Evolutionary conservation across 2,113 vertebrate genomes (phyloP).

Genomic region (Brevimyrus niger): DNA sequence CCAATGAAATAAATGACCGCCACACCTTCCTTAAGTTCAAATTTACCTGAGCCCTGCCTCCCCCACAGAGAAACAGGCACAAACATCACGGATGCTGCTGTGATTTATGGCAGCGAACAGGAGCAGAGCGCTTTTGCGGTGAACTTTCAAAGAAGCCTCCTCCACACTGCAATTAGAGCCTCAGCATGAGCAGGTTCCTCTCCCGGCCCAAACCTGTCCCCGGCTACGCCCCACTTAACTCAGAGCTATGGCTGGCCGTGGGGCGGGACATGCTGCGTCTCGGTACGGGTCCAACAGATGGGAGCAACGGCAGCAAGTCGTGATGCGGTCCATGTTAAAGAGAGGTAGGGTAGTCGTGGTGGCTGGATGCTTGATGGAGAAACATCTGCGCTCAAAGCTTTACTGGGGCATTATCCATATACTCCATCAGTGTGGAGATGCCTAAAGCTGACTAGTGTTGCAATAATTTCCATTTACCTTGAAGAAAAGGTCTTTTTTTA

Average conservation of each 20-base stretch:
- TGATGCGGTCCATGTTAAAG: not conserved
- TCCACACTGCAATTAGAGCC: slow-evolving; percentile 7
- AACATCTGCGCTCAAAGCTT: not conserved
- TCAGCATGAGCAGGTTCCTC: not conserved
- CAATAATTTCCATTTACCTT: not conserved
- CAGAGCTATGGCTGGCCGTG: not conserved
- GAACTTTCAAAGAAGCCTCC: slow-evolving; percentile 7
- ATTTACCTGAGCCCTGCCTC: not conserved
- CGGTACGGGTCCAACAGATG: not conserved
- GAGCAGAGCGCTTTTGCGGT: not conserved
- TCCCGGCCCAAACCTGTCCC: slow-evolving; percentile 9
- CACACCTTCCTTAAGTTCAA: not conserved
- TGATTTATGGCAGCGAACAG: not conserved
- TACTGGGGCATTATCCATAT: slow-evolving; percentile 10
- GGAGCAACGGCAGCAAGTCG: not conserved
- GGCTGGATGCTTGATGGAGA: not conserved
- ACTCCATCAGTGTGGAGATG: not conserved
- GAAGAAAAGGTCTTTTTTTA: not conserved
- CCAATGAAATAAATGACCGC: not conserved
- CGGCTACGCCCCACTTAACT: not conserved
- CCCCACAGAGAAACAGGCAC: not conserved
- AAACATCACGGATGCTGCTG: not conserved
- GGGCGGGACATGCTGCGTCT: not conserved
- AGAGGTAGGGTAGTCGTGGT: no score
- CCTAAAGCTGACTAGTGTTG: not conserved